Conservation (phyloP, 1,140 invertebrate species). For the Diabrotica undecimpunctata region DNA sequence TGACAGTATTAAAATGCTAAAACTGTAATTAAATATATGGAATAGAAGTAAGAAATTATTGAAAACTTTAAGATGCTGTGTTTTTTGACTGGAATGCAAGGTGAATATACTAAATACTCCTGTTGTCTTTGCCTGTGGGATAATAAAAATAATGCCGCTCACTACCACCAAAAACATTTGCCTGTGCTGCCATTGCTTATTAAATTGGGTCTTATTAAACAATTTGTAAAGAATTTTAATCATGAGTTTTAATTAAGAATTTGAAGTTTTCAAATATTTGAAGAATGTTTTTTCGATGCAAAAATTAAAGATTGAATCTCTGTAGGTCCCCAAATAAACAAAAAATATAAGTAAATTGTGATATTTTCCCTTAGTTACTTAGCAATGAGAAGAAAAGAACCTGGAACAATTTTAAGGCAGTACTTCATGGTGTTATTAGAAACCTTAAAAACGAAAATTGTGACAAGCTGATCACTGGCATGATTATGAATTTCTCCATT, state of each 20-base stretch:
- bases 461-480: slow-evolving; percentile 25
- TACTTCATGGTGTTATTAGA: slow-evolving; percentile 36
- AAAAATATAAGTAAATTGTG: slow-evolving; percentile 1
- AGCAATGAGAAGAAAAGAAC: not conserved
- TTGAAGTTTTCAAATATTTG: slow-evolving; percentile 13
- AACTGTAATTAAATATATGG: too few species aligned
- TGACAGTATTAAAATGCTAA: too few species aligned
- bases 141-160: not conserved
- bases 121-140: not conserved
- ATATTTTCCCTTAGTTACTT: not conserved
- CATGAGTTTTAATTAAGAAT: not conserved
- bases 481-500: slow-evolving; percentile 12
- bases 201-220: slow-evolving; percentile 8
- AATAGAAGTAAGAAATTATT: too few species aligned
- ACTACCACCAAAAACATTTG: not conserved
- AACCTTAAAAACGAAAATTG: slow-evolving; percentile 35
- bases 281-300: slow-evolving; percentile 3
- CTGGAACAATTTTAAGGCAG: slow-evolving; percentile 27
- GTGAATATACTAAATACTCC: not conserved
- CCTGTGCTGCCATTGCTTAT: not conserved
- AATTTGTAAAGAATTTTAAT: slow-evolving; percentile 10
- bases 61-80: too few species aligned
- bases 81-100: too few species aligned
- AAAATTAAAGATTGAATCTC: slow-evolving; percentile 11
- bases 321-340: slow-evolving; percentile 4